Evolutionary conservation across 2,888 invertebrate genomes (phyloP).

Genomic region (Dryobota labecula): DNA sequence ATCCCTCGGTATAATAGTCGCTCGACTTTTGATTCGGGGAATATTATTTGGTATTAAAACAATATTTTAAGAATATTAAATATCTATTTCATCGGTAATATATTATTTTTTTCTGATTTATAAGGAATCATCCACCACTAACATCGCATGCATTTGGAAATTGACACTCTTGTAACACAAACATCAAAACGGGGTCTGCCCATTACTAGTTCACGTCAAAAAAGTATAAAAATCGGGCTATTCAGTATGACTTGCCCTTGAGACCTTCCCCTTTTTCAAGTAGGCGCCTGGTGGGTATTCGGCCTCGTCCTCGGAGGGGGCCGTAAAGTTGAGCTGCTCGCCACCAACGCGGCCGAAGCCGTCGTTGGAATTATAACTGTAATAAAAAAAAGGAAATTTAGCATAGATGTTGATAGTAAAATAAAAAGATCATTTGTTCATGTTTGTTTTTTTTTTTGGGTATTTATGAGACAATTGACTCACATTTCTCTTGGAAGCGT

Average conservation of each 20-base stretch:
- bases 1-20: conserved; percentile 4
- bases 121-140: conserved; percentile 16
- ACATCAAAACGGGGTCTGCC: conserved; percentile 35
- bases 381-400: conserved; percentile 67
- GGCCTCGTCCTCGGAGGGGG: conserved; percentile 93
- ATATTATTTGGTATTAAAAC: background rate
- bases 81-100: no score
- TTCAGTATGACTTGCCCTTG: conserved; percentile 89
- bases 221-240: conserved; percentile 78
- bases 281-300: conserved; percentile 92
- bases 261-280: conserved; percentile 93
- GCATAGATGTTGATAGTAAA: background rate
- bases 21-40: background rate
- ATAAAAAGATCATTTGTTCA: background rate
- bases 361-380: conserved; percentile 89
- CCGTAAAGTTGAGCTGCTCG: conserved; percentile 91
- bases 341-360: conserved; percentile 86
- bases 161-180: conserved; percentile 29
- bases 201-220: conserved; percentile 29
- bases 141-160: conserved; percentile 4
- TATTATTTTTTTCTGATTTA: background rate
- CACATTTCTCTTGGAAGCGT: background rate
- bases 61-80: no score
- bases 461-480: background rate
- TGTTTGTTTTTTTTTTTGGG: background rate